Percentiles rank a stretch among this genome's conserved stretches.
These are phyloP conservation scores for Eriosoma lanigerum DNA, from an alignment of 1,140 invertebrate species.

Conservation along the genomic window DNA sequence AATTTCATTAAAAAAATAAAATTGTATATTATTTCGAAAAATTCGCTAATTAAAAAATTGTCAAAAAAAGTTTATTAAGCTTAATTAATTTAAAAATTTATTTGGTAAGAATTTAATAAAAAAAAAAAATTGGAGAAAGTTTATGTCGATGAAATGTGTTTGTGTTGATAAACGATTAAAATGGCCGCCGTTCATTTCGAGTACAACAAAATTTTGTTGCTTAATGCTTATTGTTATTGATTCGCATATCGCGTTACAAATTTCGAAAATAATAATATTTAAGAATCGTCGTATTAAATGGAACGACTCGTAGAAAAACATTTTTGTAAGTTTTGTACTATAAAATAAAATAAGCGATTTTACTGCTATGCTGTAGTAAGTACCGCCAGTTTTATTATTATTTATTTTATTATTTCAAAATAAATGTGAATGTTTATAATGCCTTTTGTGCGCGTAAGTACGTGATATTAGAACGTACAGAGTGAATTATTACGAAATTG, in stretches of 20 bases:
- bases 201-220: slow-evolving; percentile 43
- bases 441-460: slow-evolving; percentile 10
- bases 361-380: slow-evolving; percentile 31
- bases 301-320: background rate
- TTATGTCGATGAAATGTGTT: slow-evolving; percentile 50
- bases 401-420: slow-evolving; percentile 21
- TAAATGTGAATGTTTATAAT: slow-evolving; percentile 38
- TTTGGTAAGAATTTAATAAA: background rate
- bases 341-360: slow-evolving; percentile 27
- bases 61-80: background rate
- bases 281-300: slow-evolving; percentile 16
- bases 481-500: background rate
- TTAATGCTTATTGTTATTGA: slow-evolving; percentile 10
- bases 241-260: background rate
- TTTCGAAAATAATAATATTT: background rate
- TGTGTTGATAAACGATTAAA: slow-evolving; percentile 52
- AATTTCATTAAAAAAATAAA: background rate
- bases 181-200: slow-evolving; percentile 50
- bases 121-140: slow-evolving; percentile 30
- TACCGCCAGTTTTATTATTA: slow-evolving; percentile 16
- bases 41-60: background rate
- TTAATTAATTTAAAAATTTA: background rate
- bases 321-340: slow-evolving; percentile 25
- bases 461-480: background rate
- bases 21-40: background rate